Evolutionary conservation across 2,888 invertebrate species (phyloP), one percentile per base, ranked within the genome.

Genomic region (Aquatica leii): DNA sequence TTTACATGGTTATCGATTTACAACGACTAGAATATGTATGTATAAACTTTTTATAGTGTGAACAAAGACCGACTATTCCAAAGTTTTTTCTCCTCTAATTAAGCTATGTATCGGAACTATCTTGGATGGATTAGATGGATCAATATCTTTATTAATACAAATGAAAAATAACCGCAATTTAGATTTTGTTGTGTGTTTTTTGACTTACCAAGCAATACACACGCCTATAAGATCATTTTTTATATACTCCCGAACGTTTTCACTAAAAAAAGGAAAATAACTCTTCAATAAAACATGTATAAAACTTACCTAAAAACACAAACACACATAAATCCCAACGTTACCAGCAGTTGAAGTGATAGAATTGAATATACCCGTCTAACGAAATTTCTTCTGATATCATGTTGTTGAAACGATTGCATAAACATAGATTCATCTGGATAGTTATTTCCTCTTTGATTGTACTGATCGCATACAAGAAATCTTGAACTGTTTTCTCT

Each of bases 311-410:
- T 67, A 48, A 78, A 79, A 37, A 80, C 73, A 71, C 85, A 86
- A 12, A 84, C 68, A 6, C 80, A 72, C 66, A 84, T 83, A 66
- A 84, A 80, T 50, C 73, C 75, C 11, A 82, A 75, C n/a, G 87
- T 86, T 50, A 86, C 80, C 1, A 81, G 48, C 37, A 88, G 76
- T 72, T 87, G 87, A 1, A 81, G 51, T 59, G 82, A 78, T 15
- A 88, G 78, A 48, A 87, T 84, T 24, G 81, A 77, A 74, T 87
- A 88, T 12, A 88, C 87, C 75, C 86, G 86, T 76, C 84, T 75
- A 5, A 83, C 69, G 57, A 83, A 83, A 17, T 53, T 69, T 41
- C 78, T 71, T 31, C 82, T 74, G 21, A 82, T 68, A 50, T 65
- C 56, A 0, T 54, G 40, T 8, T 60, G 54, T 15, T 59, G 48